These are phyloP conservation scores for Xylota sylvarum DNA, from an alignment of 2,888 invertebrate species.

Conservation along the genomic window DNA sequence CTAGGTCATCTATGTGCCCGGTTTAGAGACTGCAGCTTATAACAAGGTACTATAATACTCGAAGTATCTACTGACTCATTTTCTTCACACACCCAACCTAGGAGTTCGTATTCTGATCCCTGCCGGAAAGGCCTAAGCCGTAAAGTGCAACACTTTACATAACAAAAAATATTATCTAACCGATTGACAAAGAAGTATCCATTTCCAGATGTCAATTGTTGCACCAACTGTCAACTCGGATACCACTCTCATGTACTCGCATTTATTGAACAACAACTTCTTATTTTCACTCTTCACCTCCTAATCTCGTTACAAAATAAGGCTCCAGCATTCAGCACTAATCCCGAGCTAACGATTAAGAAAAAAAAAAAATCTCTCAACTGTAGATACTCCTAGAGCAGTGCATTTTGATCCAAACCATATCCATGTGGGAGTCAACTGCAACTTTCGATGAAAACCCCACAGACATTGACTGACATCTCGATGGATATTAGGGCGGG, in stretches of 20 bases:
- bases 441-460: slow-evolving; percentile 50
- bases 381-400: slow-evolving; percentile 20
- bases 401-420: slow-evolving; percentile 38
- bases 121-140: background rate
- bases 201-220: slow-evolving; percentile 51
- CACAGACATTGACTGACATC: slow-evolving; percentile 71
- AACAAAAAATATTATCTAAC: slow-evolving; percentile 27
- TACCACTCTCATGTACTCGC: slow-evolving; percentile 12
- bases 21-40: background rate
- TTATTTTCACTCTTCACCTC: slow-evolving; percentile 25
- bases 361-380: slow-evolving; percentile 30
- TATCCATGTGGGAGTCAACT: slow-evolving; percentile 64
- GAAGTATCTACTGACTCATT: too few species aligned
- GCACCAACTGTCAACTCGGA: slow-evolving; percentile 53
- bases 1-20: too few species aligned
- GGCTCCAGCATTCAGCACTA: slow-evolving; percentile 28
- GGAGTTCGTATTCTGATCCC: background rate
- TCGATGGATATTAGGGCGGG: slow-evolving; percentile 76
- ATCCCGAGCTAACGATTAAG: slow-evolving; percentile 49
- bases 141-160: slow-evolving; percentile 21
- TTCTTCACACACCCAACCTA: background rate
- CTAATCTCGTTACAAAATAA: slow-evolving; percentile 67
- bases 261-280: slow-evolving; percentile 47
- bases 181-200: slow-evolving; percentile 39
- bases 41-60: too few species aligned